Percentiles rank a stretch among this genome's conserved stretches.
Evolutionary conservation across 2,113 vertebrate genomes (phyloP).

Genomic region (Herpetotheres cachinnans): DNA sequence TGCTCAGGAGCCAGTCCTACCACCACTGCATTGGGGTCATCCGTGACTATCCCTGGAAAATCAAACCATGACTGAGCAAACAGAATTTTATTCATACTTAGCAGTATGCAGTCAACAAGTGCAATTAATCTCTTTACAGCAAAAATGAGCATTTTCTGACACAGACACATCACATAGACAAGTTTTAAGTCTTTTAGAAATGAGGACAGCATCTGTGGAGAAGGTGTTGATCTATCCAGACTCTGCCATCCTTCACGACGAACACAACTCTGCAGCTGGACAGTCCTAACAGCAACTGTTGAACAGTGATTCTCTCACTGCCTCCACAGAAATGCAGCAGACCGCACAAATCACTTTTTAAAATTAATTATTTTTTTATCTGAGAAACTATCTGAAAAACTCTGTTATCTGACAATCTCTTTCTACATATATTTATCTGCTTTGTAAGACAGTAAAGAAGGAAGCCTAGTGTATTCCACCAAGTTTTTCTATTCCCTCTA

Average conservation of each 20-base stretch:
- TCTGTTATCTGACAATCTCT: neutral
- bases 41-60: constrained; percentile 82
- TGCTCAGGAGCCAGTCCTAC: constrained; percentile 90
- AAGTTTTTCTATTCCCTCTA: neutral
- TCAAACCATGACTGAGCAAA: neutral
- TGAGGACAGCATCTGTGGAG: neutral
- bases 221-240: neutral
- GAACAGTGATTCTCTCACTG: neutral
- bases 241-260: neutral
- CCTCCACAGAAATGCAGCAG: neutral
- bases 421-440: neutral
- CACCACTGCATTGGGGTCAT: constrained; percentile 90
- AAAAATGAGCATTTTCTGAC: neutral
- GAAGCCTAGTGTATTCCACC: neutral
- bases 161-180: rapidly evolving
- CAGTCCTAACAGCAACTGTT: neutral
- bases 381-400: too few relatives aligned
- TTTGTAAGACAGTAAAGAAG: neutral
- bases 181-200: neutral
- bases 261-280: neutral
- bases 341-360: neutral
- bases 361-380: neutral
- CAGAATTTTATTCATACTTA: neutral
- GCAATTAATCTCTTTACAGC: neutral
- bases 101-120: neutral